Percentiles rank a stretch among this genome's conserved stretches.
Conservation (phyloP, 2,888 invertebrate species). For the Sericinus montela region DNA sequence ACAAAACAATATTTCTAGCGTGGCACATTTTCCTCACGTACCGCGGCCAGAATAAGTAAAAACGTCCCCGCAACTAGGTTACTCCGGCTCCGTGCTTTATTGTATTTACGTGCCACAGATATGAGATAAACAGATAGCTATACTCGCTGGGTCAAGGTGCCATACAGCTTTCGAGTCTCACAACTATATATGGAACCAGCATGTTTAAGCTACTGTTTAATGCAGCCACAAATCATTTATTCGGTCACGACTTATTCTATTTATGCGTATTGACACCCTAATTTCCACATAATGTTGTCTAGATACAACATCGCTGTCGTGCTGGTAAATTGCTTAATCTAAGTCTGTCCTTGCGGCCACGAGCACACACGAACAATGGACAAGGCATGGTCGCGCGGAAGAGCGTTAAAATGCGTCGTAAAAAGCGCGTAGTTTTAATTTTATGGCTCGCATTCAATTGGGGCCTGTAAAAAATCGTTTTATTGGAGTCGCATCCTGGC, state of each 20-base stretch:
- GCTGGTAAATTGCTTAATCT: constrained; percentile 58
- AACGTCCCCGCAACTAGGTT: constrained; percentile 61
- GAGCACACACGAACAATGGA: constrained; percentile 53
- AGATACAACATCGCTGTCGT: constrained; percentile 45
- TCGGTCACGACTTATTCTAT: constrained; percentile 52
- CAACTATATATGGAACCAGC: constrained; percentile 60
- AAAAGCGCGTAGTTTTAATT: constrained; percentile 73
- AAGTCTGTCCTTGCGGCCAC: constrained; percentile 56
- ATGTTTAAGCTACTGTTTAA: constrained; percentile 59
- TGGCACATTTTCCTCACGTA: constrained; percentile 32
- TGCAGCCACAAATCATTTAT: constrained; percentile 39
- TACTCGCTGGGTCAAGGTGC: constrained; percentile 67
- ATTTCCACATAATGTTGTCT: constrained; percentile 60
- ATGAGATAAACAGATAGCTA: constrained; percentile 54
- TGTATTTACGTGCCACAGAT: constrained; percentile 75
- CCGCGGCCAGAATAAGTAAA: constrained; percentile 61
- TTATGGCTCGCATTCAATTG: constrained; percentile 73
- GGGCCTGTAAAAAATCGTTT: constrained; percentile 74
- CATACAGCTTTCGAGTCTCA: constrained; percentile 67
- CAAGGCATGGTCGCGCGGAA: constrained; percentile 60
- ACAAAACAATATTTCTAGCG: constrained; percentile 18
- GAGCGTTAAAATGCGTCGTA: constrained; percentile 67
- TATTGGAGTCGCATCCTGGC: constrained; percentile 74
- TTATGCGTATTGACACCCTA: constrained; percentile 45
- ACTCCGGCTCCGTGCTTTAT: constrained; percentile 67